Percentiles rank a stretch among this genome's conserved stretches.
Evolutionary conservation across 2,113 vertebrate genomes (phyloP).

Genomic region (Dicentrarchus labrax): DNA sequence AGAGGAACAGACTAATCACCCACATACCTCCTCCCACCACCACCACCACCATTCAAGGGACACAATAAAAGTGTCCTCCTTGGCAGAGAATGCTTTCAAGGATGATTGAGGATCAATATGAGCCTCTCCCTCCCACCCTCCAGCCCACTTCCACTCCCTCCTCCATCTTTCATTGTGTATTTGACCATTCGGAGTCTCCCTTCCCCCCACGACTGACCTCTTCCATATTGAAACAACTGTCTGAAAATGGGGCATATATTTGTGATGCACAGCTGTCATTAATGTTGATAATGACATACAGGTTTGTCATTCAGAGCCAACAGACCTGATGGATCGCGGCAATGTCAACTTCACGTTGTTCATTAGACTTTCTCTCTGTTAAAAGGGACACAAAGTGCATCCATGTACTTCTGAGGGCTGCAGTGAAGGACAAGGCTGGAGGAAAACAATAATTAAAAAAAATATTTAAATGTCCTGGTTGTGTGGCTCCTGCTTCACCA

Average conservation of each 20-base stretch:
- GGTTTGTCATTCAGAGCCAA: constrained; percentile 31
- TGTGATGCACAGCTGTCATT: constrained; percentile 17
- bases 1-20: constrained; percentile 23
- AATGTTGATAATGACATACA: constrained; percentile 16
- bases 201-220: constrained; percentile 21
- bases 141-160: constrained; percentile 24
- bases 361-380: constrained; percentile 15
- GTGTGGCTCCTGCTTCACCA: background rate
- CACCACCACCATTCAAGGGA: background rate
- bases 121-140: constrained; percentile 16
- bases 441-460: constrained; percentile 24
- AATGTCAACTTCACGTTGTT: constrained; percentile 6
- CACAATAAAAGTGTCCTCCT: constrained; percentile 27
- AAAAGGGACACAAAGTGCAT: constrained; percentile 11
- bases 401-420: constrained; percentile 11
- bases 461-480: constrained; percentile 28
- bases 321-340: constrained; percentile 14
- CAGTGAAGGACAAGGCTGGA: constrained; percentile 3
- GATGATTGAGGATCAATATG: constrained; percentile 59
- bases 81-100: constrained; percentile 46
- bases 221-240: constrained; percentile 21
- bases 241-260: background rate
- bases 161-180: constrained; percentile 42
- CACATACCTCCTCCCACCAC: background rate
- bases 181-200: constrained; percentile 15